Evolutionary conservation across 2,113 vertebrate genomes (phyloP).

Genomic region (Notarius lentiginosus): DNA sequence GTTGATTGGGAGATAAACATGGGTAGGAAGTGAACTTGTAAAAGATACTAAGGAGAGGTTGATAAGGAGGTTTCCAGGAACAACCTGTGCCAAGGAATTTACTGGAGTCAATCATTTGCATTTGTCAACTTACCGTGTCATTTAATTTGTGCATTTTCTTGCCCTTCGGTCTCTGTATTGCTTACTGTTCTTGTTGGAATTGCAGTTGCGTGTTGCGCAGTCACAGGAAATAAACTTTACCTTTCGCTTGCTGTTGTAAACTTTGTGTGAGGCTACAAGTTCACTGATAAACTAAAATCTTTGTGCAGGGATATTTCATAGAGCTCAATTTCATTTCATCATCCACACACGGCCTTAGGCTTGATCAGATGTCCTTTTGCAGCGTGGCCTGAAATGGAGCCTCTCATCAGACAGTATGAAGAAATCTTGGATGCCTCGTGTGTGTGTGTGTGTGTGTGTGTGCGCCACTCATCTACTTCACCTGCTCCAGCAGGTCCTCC

Average conservation of each 20-base stretch:
- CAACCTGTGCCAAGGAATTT: neutral
- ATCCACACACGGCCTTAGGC: neutral
- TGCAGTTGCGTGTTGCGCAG: neutral
- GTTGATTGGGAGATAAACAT: neutral
- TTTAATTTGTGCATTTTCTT: neutral
- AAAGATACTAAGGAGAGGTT: no score
- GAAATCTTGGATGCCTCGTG: constrained; percentile 1
- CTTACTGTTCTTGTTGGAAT: neutral
- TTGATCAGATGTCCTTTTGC: neutral
- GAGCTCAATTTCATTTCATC: neutral
- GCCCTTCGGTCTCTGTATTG: neutral
- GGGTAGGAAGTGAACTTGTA: no score
- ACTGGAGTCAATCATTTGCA: neutral
- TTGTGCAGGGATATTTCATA: neutral
- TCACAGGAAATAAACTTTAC: neutral
- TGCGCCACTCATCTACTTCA: constrained; percentile 54
- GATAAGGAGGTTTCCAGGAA: neutral
- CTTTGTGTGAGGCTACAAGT: neutral
- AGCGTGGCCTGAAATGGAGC: neutral
- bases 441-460: constrained; percentile 1
- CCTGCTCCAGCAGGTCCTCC: constrained; percentile 98
- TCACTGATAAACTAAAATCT: neutral
- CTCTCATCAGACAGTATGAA: neutral
- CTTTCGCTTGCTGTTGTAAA: neutral
- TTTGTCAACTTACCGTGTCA: neutral